Conservation (phyloP, 2,113 vertebrate species). For the Halichoerus grypus region DNA sequence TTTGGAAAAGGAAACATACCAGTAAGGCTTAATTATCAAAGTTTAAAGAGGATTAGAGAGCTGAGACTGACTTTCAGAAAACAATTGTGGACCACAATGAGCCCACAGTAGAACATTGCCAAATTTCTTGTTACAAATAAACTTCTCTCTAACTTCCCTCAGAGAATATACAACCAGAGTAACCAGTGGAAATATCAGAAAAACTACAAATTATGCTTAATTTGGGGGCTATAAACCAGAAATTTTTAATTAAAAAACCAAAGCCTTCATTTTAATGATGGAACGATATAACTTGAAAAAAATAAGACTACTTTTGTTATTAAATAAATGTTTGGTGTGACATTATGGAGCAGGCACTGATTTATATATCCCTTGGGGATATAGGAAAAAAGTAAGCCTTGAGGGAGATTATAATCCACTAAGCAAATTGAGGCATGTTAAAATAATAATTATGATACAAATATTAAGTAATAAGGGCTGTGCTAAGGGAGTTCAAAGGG, state of each 20-base stretch:
- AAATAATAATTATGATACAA: background rate
- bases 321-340: slow-evolving; percentile 9
- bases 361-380: background rate
- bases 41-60: background rate
- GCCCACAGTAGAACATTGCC: background rate
- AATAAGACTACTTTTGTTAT: slow-evolving; percentile 8
- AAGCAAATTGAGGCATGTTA: background rate
- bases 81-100: background rate
- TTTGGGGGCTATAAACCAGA: background rate
- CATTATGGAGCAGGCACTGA: background rate
- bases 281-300: slow-evolving; percentile 23
- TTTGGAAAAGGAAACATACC: background rate
- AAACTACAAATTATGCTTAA: slow-evolving; percentile 44
- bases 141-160: background rate
- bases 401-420: background rate
- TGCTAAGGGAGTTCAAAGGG: background rate
- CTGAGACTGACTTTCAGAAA: background rate
- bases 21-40: background rate
- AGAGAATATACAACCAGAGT: background rate
- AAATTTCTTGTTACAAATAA: slow-evolving; percentile 21
- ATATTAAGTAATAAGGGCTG: background rate
- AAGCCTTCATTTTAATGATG: slow-evolving; percentile 49
- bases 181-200: slow-evolving; percentile 9
- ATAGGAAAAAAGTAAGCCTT: background rate
- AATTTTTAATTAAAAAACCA: slow-evolving; percentile 54